Base-by-base conservation (phyloP, 2,888 invertebrate genomes). In the Cheilosia soror region DNA sequence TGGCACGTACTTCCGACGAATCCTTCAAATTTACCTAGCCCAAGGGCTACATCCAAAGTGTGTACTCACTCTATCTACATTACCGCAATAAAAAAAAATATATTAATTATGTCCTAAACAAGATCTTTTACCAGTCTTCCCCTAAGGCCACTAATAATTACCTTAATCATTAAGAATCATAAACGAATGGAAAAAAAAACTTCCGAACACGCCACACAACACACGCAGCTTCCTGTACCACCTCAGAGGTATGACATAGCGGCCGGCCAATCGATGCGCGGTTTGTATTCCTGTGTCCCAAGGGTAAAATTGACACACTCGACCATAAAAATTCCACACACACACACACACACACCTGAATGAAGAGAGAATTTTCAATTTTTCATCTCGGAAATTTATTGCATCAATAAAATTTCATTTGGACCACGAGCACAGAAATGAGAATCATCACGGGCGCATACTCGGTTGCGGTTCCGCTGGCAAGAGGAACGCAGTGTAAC, bases 371-470 rank as follows among this genome's bases (percentile, higher is more conserved):
- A 78, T 63, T 78, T 76, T 63, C 84, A 84, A 84, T 84, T 84
- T 80, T 80, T 84, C 84, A 84, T 84, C 80, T 80, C 37, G 84
- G 40, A 84, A 80, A 84, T 84, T 84, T 84, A 84, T 84, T 84
- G 73, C 84, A 31, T 75, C 84, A 79, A 84, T 84, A 84, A 84
- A 84, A 84, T 80, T 84, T 75, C 84, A 84, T 84, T 84, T 84
- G 57, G 62, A 68, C 25, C 51, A 7, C 51, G 11, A 25, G 60
- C 51, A 11, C 72, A 66, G 72, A 51, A 78, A 47, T 58, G 73
- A 27, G 77, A 77, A 49, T 71, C 71, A 71, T 76, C 72, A 25
- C 58, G 66, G 20, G 20, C 65, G 33, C 72, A 47, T 62, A 29
- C 37, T 27, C 63, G 20, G 51, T 37, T 6, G 37, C 33, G 60